These are phyloP conservation scores for Lepus europaeus DNA, from an alignment of 2,113 vertebrate species.

Conservation along the genomic window DNA sequence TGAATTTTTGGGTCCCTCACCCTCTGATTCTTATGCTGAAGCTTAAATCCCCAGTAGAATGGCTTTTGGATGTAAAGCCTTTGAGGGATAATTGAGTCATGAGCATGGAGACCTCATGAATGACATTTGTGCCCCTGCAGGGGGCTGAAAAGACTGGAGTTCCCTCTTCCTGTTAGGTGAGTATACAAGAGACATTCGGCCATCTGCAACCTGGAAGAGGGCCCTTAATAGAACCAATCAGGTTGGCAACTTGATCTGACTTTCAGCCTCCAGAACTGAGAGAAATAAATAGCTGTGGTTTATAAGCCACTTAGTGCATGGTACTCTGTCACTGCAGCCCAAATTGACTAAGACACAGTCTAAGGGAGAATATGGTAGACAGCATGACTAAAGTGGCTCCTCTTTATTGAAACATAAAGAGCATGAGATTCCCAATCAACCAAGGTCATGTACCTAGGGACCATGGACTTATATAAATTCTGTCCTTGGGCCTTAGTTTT, in stretches of 20 bases:
- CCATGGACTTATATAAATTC: background rate
- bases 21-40: background rate
- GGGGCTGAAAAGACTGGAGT: background rate
- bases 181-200: background rate
- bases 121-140: background rate
- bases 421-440: background rate
- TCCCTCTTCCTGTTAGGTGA: background rate
- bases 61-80: background rate
- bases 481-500: background rate
- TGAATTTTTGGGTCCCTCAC: background rate
- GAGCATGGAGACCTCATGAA: background rate
- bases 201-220: background rate
- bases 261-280: background rate
- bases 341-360: background rate
- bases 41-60: background rate
- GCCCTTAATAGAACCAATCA: background rate
- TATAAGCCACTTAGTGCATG: background rate
- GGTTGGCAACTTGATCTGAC: background rate
- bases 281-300: background rate
- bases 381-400: background rate
- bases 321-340: background rate
- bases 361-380: background rate
- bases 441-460: background rate
- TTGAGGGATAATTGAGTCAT: background rate
- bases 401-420: slow-evolving; percentile 7